These are phyloP conservation scores for Anolis apletophallus DNA, from an alignment of 2,797 vertebrate genomes.

Conservation along the genomic window DNA sequence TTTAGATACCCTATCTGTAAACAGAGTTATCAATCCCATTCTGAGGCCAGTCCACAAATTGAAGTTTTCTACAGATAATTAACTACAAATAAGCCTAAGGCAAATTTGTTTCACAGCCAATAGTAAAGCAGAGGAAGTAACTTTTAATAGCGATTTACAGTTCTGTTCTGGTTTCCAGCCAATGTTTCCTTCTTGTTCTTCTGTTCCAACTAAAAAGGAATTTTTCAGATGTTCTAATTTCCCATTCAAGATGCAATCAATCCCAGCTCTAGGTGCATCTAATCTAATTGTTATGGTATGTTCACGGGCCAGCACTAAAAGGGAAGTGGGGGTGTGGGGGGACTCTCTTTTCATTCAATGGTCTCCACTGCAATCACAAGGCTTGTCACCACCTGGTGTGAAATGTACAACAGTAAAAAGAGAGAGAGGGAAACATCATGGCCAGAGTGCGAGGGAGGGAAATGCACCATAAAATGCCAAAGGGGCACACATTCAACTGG, in stretches of 20 bases:
- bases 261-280: constrained; percentile 73
- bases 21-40: constrained; percentile 76
- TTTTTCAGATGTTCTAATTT: constrained; percentile 79
- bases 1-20: constrained; percentile 73
- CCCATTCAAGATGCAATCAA: constrained; percentile 79
- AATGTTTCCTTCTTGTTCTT: constrained; percentile 76
- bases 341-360: constrained; percentile 72
- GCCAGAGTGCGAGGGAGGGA: neutral
- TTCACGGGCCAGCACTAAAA: constrained; percentile 65
- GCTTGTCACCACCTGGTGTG: constrained; percentile 72
- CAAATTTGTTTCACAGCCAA: constrained; percentile 76
- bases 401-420: constrained; percentile 69
- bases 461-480: constrained; percentile 41
- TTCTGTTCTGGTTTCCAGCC: constrained; percentile 78
- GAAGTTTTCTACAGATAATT: constrained; percentile 76
- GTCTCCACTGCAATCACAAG: constrained; percentile 65
- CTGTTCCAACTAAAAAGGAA: constrained; percentile 72
- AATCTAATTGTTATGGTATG: constrained; percentile 74
- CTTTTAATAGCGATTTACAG: constrained; percentile 77
- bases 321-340: constrained; percentile 54
- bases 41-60: constrained; percentile 74
- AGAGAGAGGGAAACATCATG: neutral
- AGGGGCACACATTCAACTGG: constrained; percentile 29
- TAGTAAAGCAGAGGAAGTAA: constrained; percentile 74
- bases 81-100: constrained; percentile 73